Evolutionary conservation across 2,797 vertebrate genomes (phyloP).

Genomic region (Sebastes taczanowskii): DNA sequence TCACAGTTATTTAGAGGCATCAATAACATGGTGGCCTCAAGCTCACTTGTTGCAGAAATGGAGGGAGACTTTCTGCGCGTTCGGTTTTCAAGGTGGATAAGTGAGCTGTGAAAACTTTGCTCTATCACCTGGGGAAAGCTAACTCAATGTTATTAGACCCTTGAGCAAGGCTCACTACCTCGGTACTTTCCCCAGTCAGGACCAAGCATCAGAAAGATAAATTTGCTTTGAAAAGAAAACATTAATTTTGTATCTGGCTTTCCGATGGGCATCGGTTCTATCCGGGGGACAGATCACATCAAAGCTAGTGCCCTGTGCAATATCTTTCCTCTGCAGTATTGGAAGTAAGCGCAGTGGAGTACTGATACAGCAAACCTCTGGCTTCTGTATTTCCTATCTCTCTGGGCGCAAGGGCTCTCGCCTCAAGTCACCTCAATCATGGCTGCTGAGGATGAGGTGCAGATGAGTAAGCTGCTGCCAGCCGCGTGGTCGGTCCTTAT

Average conservation of each 20-base stretch:
- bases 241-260: slow-evolving; percentile 9
- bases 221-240: slow-evolving; percentile 13
- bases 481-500: background rate
- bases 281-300: slow-evolving; percentile 3
- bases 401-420: slow-evolving; percentile 4
- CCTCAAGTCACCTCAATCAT: slow-evolving; percentile 39
- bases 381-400: slow-evolving; percentile 16
- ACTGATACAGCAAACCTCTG: background rate
- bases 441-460: slow-evolving; percentile 13
- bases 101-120: slow-evolving; percentile 10
- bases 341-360: slow-evolving; percentile 5
- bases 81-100: background rate
- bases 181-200: background rate
- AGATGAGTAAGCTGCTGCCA: slow-evolving; percentile 18
- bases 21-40: slow-evolving; percentile 46
- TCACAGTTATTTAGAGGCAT: slow-evolving; percentile 37
- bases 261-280: background rate
- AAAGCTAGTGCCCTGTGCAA: background rate
- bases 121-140: slow-evolving; percentile 11
- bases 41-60: slow-evolving; percentile 1
- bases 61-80: background rate
- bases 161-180: slow-evolving; percentile 42
- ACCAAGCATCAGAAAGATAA: slow-evolving; percentile 6
- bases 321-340: background rate
- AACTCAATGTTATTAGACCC: slow-evolving; percentile 52